phyloP scores from a whole-genome alignment of 2,113 vertebrate species.

The Callaeas wilsoni region DNA sequence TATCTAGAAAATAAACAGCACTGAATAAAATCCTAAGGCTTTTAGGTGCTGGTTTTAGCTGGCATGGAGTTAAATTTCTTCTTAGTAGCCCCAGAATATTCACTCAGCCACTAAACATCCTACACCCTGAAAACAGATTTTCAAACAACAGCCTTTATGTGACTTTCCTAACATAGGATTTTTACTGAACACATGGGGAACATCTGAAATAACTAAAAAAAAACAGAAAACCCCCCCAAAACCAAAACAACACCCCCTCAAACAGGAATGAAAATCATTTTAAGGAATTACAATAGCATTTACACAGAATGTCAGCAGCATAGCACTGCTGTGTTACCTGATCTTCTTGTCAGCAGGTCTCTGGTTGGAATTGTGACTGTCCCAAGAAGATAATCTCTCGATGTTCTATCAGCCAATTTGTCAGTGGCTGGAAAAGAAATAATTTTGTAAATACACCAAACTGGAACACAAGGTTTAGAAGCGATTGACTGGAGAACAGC shows the following conservation, averaged over 20 bases:
- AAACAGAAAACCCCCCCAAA: fast-evolving
- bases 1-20: not conserved
- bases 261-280: not conserved
- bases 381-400: constrained; percentile 71
- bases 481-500: not conserved
- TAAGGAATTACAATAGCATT: not conserved
- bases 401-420: not conserved
- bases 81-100: not conserved
- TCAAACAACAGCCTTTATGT: not conserved
- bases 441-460: not conserved
- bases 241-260: not conserved
- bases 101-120: not conserved
- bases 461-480: fast-evolving
- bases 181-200: not conserved
- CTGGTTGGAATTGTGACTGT: constrained; percentile 69
- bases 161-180: not conserved
- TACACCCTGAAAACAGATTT: not conserved
- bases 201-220: not conserved
- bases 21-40: not conserved
- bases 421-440: constrained; percentile 18
- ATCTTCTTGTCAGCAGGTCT: constrained; percentile 71
- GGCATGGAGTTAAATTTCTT: not conserved
- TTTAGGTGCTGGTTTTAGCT: not conserved
- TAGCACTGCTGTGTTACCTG: constrained; percentile 55
- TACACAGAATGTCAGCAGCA: not conserved